Evolutionary conservation across 2,797 vertebrate species (phyloP).

Genomic region (Siniperca undulata): DNA sequence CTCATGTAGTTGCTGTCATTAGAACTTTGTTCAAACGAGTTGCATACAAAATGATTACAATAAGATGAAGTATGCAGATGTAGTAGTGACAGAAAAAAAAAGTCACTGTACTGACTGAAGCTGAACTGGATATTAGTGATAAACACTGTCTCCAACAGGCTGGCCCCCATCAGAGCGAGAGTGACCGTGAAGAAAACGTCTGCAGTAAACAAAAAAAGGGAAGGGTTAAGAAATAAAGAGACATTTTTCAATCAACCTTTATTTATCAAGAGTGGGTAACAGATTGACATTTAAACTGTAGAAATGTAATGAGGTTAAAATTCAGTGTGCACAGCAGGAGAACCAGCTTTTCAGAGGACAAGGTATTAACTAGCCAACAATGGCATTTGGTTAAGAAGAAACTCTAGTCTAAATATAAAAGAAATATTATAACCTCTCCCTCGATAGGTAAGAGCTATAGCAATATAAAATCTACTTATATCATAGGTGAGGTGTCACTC

Average conservation of each 20-base stretch:
- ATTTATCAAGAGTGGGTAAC: background rate
- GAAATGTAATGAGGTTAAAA: too few species aligned
- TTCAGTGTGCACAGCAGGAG: too few species aligned
- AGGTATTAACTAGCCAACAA: background rate
- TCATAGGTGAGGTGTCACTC: conserved; percentile 4
- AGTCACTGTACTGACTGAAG: conserved; percentile 41
- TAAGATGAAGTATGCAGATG: too few species aligned
- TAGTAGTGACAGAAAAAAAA: too few species aligned
- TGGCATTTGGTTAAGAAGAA: background rate
- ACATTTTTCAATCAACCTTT: background rate
- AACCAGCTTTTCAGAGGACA: too few species aligned
- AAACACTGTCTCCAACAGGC: conserved; percentile 82
- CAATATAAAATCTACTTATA: too few species aligned
- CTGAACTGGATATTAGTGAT: conserved; percentile 80
- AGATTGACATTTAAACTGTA: too few species aligned
- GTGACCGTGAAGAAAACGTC: conserved; percentile 81
- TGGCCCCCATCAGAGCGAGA: conserved; percentile 83
- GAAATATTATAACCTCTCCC: too few species aligned
- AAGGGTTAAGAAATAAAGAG: background rate
- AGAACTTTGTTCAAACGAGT: conserved; percentile 41
- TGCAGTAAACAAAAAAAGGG: conserved; percentile 31
- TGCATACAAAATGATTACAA: too few species aligned
- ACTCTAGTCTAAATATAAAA: too few species aligned
- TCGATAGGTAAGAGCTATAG: too few species aligned
- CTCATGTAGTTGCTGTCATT: too few species aligned